Evolutionary conservation across 2,888 invertebrate genomes (phyloP).

Genomic region (Clistopyga incitator): DNA sequence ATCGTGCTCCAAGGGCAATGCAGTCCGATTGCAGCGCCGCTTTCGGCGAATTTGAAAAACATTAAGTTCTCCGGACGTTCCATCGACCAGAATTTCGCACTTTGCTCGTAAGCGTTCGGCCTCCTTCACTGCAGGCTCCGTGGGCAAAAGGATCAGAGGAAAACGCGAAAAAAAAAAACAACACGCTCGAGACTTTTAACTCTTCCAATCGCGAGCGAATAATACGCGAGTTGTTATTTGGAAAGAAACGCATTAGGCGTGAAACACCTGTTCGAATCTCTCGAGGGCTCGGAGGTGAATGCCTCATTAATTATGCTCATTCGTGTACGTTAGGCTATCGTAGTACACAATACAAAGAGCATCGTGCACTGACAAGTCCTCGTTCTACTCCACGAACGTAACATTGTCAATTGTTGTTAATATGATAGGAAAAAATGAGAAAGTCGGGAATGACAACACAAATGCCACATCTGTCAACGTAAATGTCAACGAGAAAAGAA

Average conservation of each 20-base stretch:
- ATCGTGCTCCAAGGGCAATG: no score
- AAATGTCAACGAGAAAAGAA: slow-evolving; percentile 78
- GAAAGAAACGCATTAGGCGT: background rate
- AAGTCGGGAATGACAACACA: slow-evolving; percentile 69
- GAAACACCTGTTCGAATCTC: slow-evolving; percentile 23
- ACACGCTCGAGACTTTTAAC: slow-evolving; percentile 11
- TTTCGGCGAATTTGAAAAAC: no score
- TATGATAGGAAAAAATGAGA: slow-evolving; percentile 78
- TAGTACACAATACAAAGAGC: slow-evolving; percentile 18
- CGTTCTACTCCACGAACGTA: background rate
- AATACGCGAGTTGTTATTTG: background rate
- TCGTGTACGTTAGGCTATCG: slow-evolving; percentile 46
- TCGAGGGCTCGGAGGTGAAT: slow-evolving; percentile 19
- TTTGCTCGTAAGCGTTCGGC: no score
- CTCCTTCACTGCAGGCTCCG: no score
- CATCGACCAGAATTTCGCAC: no score
- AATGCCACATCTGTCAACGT: slow-evolving; percentile 74
- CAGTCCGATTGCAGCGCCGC: no score
- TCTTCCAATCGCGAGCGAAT: slow-evolving; percentile 8
- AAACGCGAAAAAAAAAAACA: background rate
- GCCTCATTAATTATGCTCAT: slow-evolving; percentile 53
- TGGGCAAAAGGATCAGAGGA: background rate
- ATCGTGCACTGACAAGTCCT: slow-evolving; percentile 1
- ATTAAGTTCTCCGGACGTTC: no score
- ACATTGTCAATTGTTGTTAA: slow-evolving; percentile 54